Evolutionary conservation across 2,113 vertebrate genomes (phyloP), one percentile per base, ranked within the genome.

Genomic region (Hippolais icterina): DNA sequence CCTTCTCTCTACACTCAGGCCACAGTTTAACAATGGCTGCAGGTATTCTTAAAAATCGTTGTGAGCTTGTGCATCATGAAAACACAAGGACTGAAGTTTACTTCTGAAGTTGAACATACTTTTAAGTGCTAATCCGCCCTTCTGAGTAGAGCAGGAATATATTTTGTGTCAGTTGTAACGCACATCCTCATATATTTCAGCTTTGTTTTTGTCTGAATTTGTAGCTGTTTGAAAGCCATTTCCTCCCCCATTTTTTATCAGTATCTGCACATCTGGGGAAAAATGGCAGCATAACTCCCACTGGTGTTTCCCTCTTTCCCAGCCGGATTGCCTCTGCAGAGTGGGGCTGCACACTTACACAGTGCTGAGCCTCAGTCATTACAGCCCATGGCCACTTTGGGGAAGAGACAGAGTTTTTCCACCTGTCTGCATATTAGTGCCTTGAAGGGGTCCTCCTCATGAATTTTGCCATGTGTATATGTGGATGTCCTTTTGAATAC

Each of bases 291-390:
- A 9, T 37, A 52, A 15, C 12, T 81, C 59, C 41, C 4, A 2
- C 33, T 65, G 60, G 27, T 52, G 16, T 52, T 63, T 44, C 10
- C 11, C 12, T 47, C 5, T 39, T 5, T 72, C 33, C 29, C 60
- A 77, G 25, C 35, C 59, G 29, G 1, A 4, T 4, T 65, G 24
- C 18, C 35, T 18, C 57, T 68, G 49, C 49, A 37, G 42, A 35
- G 33, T 29, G 23, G 44, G 35, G 42, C 42, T 54, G 37, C 10
- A 3, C 3, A 0, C 37, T 37, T 35, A 21, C 27, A 2, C 0
- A 0, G 14, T 47, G 85, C 69, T 49, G 33, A 85, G 50, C 50
- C 31, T 21, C 53, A 33, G 63, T 4, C 2, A 0, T 22, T n/a
- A 7, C 25, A 41, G 52, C 42, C 64, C 17, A 23, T 1, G 4